A percentile compares a stretch with the other conserved stretches of the same genome.
Conservation (phyloP, 2,888 invertebrate genomes). For the Oxytorus armatus region DNA sequence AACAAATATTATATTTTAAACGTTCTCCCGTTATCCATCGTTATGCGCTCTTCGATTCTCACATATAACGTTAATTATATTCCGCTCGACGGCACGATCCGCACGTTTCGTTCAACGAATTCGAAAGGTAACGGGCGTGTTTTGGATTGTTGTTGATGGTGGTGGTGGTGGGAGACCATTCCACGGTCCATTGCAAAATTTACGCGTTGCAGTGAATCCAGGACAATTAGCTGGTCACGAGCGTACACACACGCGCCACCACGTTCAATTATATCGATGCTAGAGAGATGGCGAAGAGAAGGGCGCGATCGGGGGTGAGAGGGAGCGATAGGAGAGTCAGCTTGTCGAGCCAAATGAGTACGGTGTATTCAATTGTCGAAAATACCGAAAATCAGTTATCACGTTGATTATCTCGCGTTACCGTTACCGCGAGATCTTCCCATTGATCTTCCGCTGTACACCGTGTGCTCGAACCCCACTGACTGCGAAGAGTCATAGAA, state of each 20-base stretch:
- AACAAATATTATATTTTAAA: constrained; percentile 12
- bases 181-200: constrained; percentile 33
- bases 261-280: constrained; percentile 15
- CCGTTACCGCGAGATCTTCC: neutral
- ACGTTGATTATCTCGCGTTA: constrained; percentile 26
- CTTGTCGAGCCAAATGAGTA: constrained; percentile 4
- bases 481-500: no score
- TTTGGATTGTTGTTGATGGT: no score
- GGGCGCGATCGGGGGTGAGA: neutral
- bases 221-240: constrained; percentile 36
- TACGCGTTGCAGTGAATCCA: constrained; percentile 33
- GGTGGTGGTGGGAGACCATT: neutral
- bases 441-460: constrained; percentile 28
- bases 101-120: constrained; percentile 8
- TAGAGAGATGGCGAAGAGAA: neutral
- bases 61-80: constrained; percentile 36
- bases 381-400: constrained; percentile 53
- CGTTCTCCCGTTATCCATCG: neutral
- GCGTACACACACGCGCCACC: constrained; percentile 8
- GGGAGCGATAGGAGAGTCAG: neutral
- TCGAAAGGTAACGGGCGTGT: neutral
- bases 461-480: no score
- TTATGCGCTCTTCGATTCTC: constrained; percentile 17
- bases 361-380: constrained; percentile 4
- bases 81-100: constrained; percentile 15